A percentile compares a stretch with the other conserved stretches of the same genome.
phyloP scores from a whole-genome alignment of 30 jellyfish, hydroid and myxozoan genomes.

The Sanderia malayensis region DNA sequence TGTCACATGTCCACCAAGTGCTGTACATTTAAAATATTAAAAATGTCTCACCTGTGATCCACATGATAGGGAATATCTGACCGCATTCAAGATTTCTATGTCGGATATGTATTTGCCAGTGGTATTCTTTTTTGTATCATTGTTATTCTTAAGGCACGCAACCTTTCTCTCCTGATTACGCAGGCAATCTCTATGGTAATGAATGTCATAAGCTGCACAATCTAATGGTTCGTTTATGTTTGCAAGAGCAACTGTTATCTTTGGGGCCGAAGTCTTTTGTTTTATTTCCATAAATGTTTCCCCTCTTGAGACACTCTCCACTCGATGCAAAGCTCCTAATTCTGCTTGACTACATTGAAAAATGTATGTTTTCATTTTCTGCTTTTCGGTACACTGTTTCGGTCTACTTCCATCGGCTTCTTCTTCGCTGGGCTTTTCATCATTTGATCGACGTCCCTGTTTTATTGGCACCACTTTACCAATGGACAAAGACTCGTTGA shows the following conservation, averaged over 20 bases:
- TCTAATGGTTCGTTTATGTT: slow-evolving; percentile 20
- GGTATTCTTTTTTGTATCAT: background rate
- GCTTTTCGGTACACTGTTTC: background rate
- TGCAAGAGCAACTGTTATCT: slow-evolving; percentile 17
- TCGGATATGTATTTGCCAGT: slow-evolving; percentile 21
- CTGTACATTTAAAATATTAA: no score
- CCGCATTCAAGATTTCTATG: slow-evolving; percentile 24
- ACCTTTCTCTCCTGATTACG: slow-evolving; percentile 23
- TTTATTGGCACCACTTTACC: background rate
- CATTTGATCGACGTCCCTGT: background rate
- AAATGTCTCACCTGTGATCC: slow-evolving; percentile 17
- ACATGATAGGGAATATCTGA: slow-evolving; percentile 24
- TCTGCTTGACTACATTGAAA: background rate
- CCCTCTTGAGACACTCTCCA: background rate
- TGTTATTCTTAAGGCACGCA: background rate
- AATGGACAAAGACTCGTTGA: background rate
- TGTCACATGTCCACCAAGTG: no score
- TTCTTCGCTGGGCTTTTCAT: background rate
- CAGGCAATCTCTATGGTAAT: slow-evolving; percentile 15
- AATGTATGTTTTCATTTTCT: background rate
- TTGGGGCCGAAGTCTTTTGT: slow-evolving; percentile 5
- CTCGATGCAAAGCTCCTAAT: background rate
- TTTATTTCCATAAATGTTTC: no score
- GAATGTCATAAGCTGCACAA: slow-evolving; percentile 16
- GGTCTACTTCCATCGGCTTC: background rate